phyloP scores from a whole-genome alignment of 2,888 invertebrate species.

The Sarcophaga carnaria region DNA sequence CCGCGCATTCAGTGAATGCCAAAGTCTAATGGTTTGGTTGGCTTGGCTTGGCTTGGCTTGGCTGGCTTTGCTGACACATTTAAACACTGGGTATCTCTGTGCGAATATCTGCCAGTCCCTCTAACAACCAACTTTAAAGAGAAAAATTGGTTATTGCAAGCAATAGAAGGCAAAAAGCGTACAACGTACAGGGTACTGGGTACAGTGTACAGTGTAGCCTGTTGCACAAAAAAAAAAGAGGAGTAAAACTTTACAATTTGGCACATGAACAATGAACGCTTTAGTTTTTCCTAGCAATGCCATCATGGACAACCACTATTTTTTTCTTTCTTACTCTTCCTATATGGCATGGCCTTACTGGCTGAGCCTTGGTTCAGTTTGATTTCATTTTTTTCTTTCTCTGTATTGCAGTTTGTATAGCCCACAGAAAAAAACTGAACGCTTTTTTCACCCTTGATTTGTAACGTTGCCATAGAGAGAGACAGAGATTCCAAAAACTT shows the following conservation, averaged over 20 bases:
- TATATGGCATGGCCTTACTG: not conserved
- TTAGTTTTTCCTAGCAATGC: slow-evolving; percentile 16
- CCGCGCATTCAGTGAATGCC: slow-evolving; percentile 63
- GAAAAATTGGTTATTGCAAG: slow-evolving; percentile 52
- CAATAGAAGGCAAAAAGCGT: slow-evolving; percentile 18
- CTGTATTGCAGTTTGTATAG: not conserved
- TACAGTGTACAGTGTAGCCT: not conserved
- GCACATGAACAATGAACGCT: slow-evolving; percentile 61
- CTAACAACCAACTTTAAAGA: slow-evolving; percentile 54
- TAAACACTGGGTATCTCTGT: slow-evolving; percentile 8
- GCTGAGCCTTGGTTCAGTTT: not conserved
- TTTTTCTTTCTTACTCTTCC: not conserved
- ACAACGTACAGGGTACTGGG: slow-evolving; percentile 12
- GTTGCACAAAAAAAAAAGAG: slow-evolving; percentile 28
- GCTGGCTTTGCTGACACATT: slow-evolving; percentile 62
- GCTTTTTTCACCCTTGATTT: slow-evolving; percentile 4
- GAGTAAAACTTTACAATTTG: slow-evolving; percentile 51
- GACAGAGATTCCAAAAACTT: slow-evolving; percentile 44
- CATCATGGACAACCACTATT: not conserved
- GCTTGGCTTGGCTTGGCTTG: slow-evolving; percentile 21
- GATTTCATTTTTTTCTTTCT: not conserved
- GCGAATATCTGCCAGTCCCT: slow-evolving; percentile 31
- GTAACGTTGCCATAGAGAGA: not conserved
- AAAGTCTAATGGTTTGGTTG: not conserved
- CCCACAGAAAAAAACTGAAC: not conserved